phyloP scores from a whole-genome alignment of 1,140 invertebrate genomes.

The Magallana ariakensis region DNA sequence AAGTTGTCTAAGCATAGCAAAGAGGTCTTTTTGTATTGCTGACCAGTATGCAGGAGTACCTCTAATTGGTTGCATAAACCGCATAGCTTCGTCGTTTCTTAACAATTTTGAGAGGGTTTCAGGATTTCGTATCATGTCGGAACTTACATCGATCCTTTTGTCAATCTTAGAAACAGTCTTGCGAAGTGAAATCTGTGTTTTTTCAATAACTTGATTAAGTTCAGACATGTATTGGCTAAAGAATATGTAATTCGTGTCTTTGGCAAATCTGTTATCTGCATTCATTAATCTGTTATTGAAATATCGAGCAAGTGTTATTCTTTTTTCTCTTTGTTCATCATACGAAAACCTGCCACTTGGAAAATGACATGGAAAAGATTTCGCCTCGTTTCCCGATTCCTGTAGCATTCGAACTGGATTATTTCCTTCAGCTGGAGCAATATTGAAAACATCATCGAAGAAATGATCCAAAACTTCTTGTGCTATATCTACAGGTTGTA shows the following conservation, averaged over 20 bases:
- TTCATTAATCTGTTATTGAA: conserved; percentile 46
- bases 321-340: conserved; percentile 30
- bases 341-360: conserved; percentile 40
- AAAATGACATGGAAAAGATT: conserved; percentile 40
- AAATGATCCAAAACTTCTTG: conserved; percentile 54
- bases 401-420: conserved; percentile 43
- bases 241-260: conserved; percentile 30
- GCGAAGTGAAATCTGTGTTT: conserved; percentile 27
- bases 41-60: conserved; percentile 57
- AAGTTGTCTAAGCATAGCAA: no score
- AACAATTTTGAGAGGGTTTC: conserved; percentile 5
- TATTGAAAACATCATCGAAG: conserved; percentile 49
- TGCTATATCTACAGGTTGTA: conserved; percentile 58
- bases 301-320: conserved; percentile 36
- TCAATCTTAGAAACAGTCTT: background rate
- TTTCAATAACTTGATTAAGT: conserved; percentile 28
- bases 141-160: background rate
- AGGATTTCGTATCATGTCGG: background rate
- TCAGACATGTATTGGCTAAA: conserved; percentile 11
- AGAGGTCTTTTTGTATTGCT: conserved; percentile 54
- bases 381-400: conserved; percentile 44
- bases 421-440: conserved; percentile 44
- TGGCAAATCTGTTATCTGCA: conserved; percentile 28
- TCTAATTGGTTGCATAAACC: conserved; percentile 55
- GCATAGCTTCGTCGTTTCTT: conserved; percentile 26